Evolutionary conservation across 2,113 vertebrate species (phyloP).

Genomic region (Poeciliopsis retropinna): DNA sequence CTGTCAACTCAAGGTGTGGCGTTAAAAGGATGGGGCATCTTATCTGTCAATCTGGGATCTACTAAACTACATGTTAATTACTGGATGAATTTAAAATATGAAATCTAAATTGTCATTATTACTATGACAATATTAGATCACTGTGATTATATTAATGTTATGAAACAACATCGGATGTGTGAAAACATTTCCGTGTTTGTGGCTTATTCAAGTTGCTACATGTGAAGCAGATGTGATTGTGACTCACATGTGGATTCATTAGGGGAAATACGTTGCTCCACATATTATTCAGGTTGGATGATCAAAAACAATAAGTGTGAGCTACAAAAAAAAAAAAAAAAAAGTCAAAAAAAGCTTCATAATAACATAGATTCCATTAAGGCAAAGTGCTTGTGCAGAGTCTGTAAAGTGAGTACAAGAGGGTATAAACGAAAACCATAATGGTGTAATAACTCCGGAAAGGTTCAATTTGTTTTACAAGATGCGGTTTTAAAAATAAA

Average conservation of each 20-base stretch:
- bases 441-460: constrained; percentile 20
- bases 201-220: constrained; percentile 42
- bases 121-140: too few relatives aligned
- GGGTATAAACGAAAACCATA: constrained; percentile 53
- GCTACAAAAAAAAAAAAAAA: constrained; percentile 53
- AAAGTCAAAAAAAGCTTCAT: constrained; percentile 40
- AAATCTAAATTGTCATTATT: not conserved
- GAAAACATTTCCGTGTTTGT: constrained; percentile 42
- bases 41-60: not conserved
- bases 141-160: not conserved
- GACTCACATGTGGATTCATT: constrained; percentile 56
- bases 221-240: constrained; percentile 44
- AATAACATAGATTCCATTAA: constrained; percentile 45
- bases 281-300: constrained; percentile 28
- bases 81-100: constrained; percentile 27
- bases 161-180: constrained; percentile 7
- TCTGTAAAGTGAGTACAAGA: constrained; percentile 22
- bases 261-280: constrained; percentile 38
- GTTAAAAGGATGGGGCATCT: constrained; percentile 1
- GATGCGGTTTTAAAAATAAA: constrained; percentile 31
- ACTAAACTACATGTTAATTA: constrained; percentile 11
- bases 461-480: constrained; percentile 56
- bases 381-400: constrained; percentile 4
- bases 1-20: constrained; percentile 50
- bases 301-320: constrained; percentile 64